Conservation (phyloP, 2,888 invertebrate genomes). For the Melangyna quadrimaculata region DNA sequence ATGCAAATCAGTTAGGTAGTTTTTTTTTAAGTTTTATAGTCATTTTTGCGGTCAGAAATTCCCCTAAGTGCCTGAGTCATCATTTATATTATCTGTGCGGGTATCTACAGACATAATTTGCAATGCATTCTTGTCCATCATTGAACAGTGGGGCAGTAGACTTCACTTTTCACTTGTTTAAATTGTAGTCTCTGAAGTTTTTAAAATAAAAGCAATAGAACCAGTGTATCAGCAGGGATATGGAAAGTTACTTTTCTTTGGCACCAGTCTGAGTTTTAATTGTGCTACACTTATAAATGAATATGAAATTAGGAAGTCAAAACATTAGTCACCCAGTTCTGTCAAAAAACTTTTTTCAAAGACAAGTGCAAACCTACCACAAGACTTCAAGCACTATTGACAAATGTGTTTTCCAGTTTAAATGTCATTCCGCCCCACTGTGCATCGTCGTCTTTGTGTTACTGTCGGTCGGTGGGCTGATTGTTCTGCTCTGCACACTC, state of each 20-base stretch:
- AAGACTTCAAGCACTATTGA: too few relatives aligned
- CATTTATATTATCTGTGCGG: constrained; percentile 19
- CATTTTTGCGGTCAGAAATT: constrained; percentile 62
- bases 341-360: too few relatives aligned
- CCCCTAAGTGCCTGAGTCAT: constrained; percentile 61
- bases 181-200: too few relatives aligned
- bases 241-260: too few relatives aligned
- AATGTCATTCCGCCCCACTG: background rate
- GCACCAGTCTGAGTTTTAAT: too few relatives aligned
- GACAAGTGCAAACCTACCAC: too few relatives aligned
- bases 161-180: too few relatives aligned
- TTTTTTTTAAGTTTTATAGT: background rate
- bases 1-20: constrained; percentile 33
- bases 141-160: background rate
- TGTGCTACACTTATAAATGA: too few relatives aligned
- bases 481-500: constrained; percentile 10
- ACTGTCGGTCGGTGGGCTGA: constrained; percentile 2
- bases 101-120: constrained; percentile 15
- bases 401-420: background rate
- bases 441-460: background rate
- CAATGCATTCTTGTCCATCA: background rate
- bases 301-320: too few relatives aligned
- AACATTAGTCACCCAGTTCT: too few relatives aligned
- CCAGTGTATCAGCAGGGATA: too few relatives aligned
- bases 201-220: too few relatives aligned